Evolutionary conservation across 2,797 vertebrate genomes (phyloP).

Genomic region (Trachops cirrhosus): DNA sequence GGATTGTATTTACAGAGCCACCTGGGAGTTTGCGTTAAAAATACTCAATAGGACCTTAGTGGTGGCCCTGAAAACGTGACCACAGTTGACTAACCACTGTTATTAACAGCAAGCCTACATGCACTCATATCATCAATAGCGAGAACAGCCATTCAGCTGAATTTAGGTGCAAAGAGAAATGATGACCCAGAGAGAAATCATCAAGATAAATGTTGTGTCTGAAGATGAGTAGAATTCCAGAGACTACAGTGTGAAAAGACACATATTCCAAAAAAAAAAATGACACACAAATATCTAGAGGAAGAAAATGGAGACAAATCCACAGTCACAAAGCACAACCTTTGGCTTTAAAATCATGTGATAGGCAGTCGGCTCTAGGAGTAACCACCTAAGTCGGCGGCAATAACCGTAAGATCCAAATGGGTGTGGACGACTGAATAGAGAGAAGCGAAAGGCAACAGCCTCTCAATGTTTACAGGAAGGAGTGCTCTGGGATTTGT

Average conservation of each 20-base stretch:
- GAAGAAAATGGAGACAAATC: background rate
- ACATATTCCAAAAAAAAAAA: background rate
- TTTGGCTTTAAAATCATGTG: background rate
- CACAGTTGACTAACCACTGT: background rate
- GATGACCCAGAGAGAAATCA: background rate
- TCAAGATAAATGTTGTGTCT: background rate
- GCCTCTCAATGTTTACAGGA: background rate
- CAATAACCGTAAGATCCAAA: background rate
- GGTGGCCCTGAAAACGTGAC: background rate
- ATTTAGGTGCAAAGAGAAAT: background rate
- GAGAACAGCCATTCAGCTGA: background rate
- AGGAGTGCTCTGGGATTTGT: background rate
- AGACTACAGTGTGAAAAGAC: background rate
- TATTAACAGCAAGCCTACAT: background rate
- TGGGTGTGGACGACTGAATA: background rate
- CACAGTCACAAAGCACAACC: background rate
- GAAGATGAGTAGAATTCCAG: background rate
- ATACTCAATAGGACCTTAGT: background rate
- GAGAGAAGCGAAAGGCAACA: background rate
- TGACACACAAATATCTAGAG: background rate
- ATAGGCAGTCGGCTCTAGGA: too few species aligned
- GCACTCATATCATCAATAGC: background rate
- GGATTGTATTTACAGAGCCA: background rate
- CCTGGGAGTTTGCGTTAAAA: background rate
- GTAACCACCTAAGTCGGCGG: accelerated